phyloP scores from a whole-genome alignment of 1,140 invertebrate species.

The Zaprionus inermis region DNA sequence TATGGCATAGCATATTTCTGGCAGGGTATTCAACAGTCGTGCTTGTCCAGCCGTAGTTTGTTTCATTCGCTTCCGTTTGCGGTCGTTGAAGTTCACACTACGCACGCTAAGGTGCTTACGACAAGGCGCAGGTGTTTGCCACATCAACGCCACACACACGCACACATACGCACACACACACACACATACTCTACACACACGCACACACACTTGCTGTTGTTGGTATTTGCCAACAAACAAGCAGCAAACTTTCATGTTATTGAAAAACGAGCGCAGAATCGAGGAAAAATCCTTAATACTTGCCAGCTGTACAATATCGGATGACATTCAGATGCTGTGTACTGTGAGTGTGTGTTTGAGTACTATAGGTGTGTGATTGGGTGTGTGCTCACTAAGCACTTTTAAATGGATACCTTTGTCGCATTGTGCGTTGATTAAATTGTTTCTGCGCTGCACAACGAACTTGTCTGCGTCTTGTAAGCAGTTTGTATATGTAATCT shows the following conservation, averaged over 20 bases:
- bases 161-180: neutral
- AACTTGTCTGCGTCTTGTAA: constrained; percentile 31
- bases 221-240: constrained; percentile 71
- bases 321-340: constrained; percentile 58
- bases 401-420: constrained; percentile 76
- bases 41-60: constrained; percentile 85
- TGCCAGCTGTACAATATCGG: constrained; percentile 65
- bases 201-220: constrained; percentile 36
- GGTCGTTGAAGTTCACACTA: constrained; percentile 87
- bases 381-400: constrained; percentile 63
- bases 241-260: constrained; percentile 74
- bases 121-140: constrained; percentile 46
- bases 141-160: constrained; percentile 41
- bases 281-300: constrained; percentile 61
- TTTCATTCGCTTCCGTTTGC: constrained; percentile 91
- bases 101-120: constrained; percentile 42
- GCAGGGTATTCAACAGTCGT: neutral
- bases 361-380: constrained; percentile 19
- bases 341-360: neutral
- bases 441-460: constrained; percentile 44
- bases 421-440: constrained; percentile 77
- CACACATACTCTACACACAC: neutral
- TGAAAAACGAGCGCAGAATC: constrained; percentile 64
- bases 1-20: neutral
- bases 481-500: constrained; percentile 1